Percentiles rank a stretch among this genome's conserved stretches.
phyloP scores from a whole-genome alignment of 2,888 invertebrate genomes.

The Plebejus argus region DNA sequence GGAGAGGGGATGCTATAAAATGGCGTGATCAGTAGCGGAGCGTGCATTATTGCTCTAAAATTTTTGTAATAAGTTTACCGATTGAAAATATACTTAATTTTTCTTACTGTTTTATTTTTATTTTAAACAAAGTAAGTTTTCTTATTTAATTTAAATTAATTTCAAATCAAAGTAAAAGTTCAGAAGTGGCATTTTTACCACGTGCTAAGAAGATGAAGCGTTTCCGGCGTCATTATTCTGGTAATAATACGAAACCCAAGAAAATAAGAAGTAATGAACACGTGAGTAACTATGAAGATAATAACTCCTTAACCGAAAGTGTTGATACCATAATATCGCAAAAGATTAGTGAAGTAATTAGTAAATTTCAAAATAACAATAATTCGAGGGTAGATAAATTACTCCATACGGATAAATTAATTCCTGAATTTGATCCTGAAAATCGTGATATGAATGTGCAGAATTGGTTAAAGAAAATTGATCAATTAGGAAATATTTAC shows the following conservation, averaged over 20 bases:
- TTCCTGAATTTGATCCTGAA: not conserved
- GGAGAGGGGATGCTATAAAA: no score
- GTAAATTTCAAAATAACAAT: not conserved
- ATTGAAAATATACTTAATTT: no score
- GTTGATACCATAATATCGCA: not conserved
- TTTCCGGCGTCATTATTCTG: no score
- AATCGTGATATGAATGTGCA: not conserved
- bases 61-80: no score
- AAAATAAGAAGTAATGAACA: not conserved
- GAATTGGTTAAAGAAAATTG: not conserved
- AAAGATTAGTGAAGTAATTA: not conserved
- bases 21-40: no score
- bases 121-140: no score
- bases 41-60: no score
- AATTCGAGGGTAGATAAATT: not conserved
- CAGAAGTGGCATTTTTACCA: no score
- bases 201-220: no score
- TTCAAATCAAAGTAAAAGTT: no score
- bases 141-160: no score
- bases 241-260: not conserved
- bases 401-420: not conserved
- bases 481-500: not conserved
- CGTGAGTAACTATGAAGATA: not conserved
- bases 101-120: no score
- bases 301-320: not conserved